Conservation (phyloP, 2,888 invertebrate species). For the Slavum lentiscoides region DNA sequence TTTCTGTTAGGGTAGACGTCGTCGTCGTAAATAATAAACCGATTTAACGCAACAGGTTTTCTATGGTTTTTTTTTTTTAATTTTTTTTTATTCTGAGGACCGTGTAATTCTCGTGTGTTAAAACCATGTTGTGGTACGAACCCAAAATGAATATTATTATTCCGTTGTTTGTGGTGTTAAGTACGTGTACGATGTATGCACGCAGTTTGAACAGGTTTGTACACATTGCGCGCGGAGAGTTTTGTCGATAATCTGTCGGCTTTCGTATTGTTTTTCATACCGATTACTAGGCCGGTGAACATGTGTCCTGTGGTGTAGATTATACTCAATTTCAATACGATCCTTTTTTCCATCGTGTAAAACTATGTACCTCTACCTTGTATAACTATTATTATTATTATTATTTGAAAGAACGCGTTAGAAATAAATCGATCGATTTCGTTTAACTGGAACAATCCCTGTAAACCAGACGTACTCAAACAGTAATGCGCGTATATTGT, state of each 20-base stretch:
- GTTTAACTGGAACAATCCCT: no score
- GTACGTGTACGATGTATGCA: background rate
- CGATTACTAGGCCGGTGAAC: background rate
- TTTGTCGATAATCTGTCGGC: slow-evolving; percentile 23
- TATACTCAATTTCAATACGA: background rate
- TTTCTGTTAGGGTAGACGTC: background rate
- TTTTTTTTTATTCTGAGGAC: background rate
- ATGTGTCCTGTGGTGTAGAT: background rate
- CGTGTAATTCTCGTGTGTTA: background rate
- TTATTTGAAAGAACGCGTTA: background rate
- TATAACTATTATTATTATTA: background rate
- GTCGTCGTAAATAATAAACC: slow-evolving; percentile 22
- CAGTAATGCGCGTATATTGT: no score
- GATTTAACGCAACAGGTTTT: slow-evolving; percentile 37
- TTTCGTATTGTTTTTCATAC: background rate
- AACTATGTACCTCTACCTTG: background rate
- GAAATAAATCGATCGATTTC: no score
- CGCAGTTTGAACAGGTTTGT: background rate
- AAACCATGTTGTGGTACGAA: background rate
- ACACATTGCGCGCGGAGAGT: background rate
- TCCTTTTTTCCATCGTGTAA: background rate
- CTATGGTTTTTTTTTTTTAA: background rate
- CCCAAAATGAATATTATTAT: background rate
- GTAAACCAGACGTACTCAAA: no score
- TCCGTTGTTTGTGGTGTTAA: slow-evolving; percentile 31